Base-by-base conservation (phyloP, 2,888 invertebrate genomes). In the Andricus quercusramuli region DNA sequence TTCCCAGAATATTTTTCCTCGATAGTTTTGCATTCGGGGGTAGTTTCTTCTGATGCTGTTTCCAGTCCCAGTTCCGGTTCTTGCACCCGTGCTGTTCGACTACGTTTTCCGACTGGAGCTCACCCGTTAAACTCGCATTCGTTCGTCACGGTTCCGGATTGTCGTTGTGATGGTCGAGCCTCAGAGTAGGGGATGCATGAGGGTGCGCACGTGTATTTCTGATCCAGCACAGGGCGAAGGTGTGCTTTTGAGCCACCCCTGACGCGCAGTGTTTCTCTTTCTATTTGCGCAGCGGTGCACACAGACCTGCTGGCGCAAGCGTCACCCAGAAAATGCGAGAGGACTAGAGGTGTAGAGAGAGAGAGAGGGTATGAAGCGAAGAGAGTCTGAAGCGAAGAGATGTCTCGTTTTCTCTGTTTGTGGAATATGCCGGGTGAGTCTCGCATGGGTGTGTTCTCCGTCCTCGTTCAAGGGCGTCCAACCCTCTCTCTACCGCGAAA, bases 381-480 rank as follows among this genome's bases (percentile, higher is more conserved):
- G 47, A 56, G 74, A 70, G 77, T 77, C 68, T 64, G 78, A 41
- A 66, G 67, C n/a, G 80, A 83, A 78, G 78, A 59, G 51, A 78
- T 64, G 79, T 17, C 25, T 29, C 25, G 47, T 47, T 22, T 68
- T 68, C 44, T 68, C 68, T 68, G 22, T 44, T 22, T 22, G 32
- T 8, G 8, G 22, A 37, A 41, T 67, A 22, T 67, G 41, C 37
- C 41, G 83, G 84, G 84, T 79, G 84, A 85, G 83, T 84, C 83
- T 86, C 85, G 85, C 84, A 81, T 84, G 86, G 85, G 88, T 86
- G 87, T 85, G 86, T 88, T 88, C 84, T 85, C 86, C 85, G 85
- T 89, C 89, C 89, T 86, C 89, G 89, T 90, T 91, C 90, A 91
- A 91, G 91, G 91, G 90, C 91, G 90, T 89, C 85, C 89, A 86